Evolutionary conservation across 2,797 vertebrate species (phyloP), one percentile per base, ranked within the genome.

Genomic region (Myotis myotis): DNA sequence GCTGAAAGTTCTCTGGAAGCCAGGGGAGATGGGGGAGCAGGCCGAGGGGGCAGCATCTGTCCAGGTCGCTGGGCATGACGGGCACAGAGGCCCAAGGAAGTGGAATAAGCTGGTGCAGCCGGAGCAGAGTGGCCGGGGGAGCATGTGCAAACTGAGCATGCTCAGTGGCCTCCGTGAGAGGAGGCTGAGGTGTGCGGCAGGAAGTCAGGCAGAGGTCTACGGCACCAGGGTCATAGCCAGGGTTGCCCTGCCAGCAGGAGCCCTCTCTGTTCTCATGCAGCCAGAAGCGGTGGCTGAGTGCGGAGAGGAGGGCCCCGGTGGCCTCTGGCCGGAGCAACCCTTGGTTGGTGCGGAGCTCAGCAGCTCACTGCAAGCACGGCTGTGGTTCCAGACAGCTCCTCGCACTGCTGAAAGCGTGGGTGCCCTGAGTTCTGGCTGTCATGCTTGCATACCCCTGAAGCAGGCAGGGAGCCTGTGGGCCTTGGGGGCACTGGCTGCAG

Each of bases 81-180:
- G 25, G 36, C 57, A 6, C 9, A 12, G 93, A 55, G 71, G 20
- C 25, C 25, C 2, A 12, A 19, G 86, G 71, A 17, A 33, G 47
- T 11, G 20, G 16, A 49, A 8, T 10, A n/a, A 22, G 25, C 49
- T 5, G 8, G 5, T 23, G 30, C 1, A 5, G 49, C 66, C 0
- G 0, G 38, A 68, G 87, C 6, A 3, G 4, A 2, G 79, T 9
- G 17, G 66, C 9, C 0, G 0, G 57, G 57, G 19, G 25, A 51
- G 71, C 8, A 2, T 3, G 2, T n/a, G 62, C 12, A 1, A 13
- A 22, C 28, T 0, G 13, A 64, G 57, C 76, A 5, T 44, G 36
- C 28, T 64, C 0, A 3, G 0, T 8, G 57, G 64, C 71, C 17
- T 3, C 30, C 3, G 20, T 33, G 49, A 20, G 62, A 53, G 57